Percentiles rank a stretch among this genome's conserved stretches.
Conservation (phyloP, 2,797 vertebrate genomes). For the Sternotherus odoratus region DNA sequence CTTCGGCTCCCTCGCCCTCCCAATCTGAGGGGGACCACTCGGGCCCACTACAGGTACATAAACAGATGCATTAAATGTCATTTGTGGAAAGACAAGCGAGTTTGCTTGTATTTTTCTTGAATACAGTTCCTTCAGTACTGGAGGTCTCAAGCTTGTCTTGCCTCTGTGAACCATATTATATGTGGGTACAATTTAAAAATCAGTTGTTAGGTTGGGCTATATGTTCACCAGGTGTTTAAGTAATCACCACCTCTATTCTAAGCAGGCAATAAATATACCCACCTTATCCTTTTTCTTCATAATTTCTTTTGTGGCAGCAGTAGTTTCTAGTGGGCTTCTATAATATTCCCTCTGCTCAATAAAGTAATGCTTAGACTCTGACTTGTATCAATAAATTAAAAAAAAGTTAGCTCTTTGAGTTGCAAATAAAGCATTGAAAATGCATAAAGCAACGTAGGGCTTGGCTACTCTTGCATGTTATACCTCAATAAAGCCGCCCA, state of each 20-base stretch:
- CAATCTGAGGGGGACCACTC: no score
- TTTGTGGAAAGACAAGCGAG: neutral
- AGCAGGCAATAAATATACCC: neutral
- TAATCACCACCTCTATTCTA: neutral
- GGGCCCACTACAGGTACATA: no score
- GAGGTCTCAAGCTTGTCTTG: neutral
- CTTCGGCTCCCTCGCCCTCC: no score
- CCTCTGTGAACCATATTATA: neutral
- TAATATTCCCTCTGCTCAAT: neutral
- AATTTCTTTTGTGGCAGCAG: neutral
- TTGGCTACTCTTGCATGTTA: no score
- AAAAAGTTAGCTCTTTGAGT: neutral
- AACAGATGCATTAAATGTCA: conserved; percentile 1
- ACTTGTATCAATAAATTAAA: neutral
- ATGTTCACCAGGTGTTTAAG: neutral
- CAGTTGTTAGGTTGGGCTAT: neutral
- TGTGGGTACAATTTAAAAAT: neutral
- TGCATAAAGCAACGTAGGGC: neutral
- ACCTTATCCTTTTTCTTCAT: neutral
- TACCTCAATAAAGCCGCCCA: no score
- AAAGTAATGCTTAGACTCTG: neutral
- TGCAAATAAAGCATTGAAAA: neutral
- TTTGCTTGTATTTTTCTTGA: conserved; percentile 12
- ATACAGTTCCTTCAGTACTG: neutral
- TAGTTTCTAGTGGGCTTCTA: neutral